Conservation (phyloP, 2,888 invertebrate species). For the Vannuccia rotundouncinata region DNA sequence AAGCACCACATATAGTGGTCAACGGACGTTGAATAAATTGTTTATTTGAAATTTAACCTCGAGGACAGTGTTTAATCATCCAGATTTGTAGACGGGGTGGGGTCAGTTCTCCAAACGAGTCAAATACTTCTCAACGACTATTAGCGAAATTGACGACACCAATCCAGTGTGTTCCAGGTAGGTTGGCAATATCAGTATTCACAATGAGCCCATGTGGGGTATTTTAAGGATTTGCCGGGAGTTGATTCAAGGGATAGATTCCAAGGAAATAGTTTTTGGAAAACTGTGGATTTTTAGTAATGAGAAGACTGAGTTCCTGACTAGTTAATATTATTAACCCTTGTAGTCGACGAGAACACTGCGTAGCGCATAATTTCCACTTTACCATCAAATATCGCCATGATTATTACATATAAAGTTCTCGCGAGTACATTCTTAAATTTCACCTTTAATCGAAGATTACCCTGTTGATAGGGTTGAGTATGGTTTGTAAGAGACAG, state of each 20-base stretch:
- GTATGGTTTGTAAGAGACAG: not conserved
- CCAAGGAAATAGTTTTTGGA: not conserved
- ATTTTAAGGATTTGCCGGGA: not conserved
- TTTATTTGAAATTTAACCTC: not conserved
- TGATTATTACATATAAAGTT: not conserved
- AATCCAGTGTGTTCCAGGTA: not conserved
- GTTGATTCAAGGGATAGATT: not conserved
- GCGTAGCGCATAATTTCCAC: not conserved
- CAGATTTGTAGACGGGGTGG: not conserved
- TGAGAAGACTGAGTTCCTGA: not conserved
- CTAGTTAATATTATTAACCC: not conserved
- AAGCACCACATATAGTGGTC: not conserved
- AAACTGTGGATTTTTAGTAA: not conserved
- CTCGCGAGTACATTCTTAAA: not conserved
- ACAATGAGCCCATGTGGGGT: not conserved
- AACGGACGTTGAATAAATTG: not conserved
- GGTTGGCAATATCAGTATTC: not conserved
- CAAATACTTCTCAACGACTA: not conserved
- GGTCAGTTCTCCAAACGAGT: not conserved
- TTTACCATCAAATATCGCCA: not conserved
- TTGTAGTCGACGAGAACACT: not conserved
- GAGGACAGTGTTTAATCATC: not conserved
- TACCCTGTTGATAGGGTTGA: slow-evolving; percentile 6
- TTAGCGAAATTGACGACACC: not conserved
- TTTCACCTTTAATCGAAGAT: not conserved